Evolutionary conservation across 2,797 vertebrate species (phyloP).

Genomic region (Brotula barbata): DNA sequence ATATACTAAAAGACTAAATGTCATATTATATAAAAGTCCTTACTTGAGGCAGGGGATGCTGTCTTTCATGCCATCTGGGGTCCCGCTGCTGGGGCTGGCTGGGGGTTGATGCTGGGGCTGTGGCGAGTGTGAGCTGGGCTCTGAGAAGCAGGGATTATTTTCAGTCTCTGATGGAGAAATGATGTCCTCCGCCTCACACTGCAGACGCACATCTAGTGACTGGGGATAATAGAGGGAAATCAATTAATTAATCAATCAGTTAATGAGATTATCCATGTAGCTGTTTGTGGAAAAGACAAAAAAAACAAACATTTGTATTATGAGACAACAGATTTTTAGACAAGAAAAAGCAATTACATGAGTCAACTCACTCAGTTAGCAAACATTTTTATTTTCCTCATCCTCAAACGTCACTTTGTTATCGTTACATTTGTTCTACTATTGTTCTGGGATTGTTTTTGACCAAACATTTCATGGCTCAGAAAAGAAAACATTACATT

Average conservation of each 20-base stretch:
- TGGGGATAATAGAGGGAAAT: slow-evolving; percentile 59
- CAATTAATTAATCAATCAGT: not conserved
- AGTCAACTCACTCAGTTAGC: too few relatives aligned
- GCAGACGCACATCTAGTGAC: slow-evolving; percentile 92
- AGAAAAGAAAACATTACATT: too few relatives aligned
- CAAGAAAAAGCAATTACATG: too few relatives aligned
- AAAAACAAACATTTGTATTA: too few relatives aligned
- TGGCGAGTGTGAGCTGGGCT: slow-evolving; percentile 86
- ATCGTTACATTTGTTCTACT: too few relatives aligned
- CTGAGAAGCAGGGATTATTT: slow-evolving; percentile 86
- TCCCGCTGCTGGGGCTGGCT: slow-evolving; percentile 83
- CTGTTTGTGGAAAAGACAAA: too few relatives aligned
- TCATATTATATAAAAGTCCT: slow-evolving; percentile 39
- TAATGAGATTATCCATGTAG: too few relatives aligned
- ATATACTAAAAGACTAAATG: too few relatives aligned
- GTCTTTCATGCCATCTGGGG: slow-evolving; percentile 86
- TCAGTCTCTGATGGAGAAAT: slow-evolving; percentile 90
- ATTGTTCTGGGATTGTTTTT: too few relatives aligned
- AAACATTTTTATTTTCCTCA: not conserved
- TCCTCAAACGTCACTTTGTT: too few relatives aligned
- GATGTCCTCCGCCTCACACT: slow-evolving; percentile 89
- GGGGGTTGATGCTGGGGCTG: slow-evolving; percentile 84
- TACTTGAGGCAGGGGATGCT: slow-evolving; percentile 91
- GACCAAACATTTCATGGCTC: too few relatives aligned
- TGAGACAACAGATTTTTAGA: too few relatives aligned